A percentile compares a stretch with the other conserved stretches of the same genome.
These are phyloP conservation scores for Bimastos eiseni DNA, from an alignment of 2,888 invertebrate genomes.

Conservation along the genomic window DNA sequence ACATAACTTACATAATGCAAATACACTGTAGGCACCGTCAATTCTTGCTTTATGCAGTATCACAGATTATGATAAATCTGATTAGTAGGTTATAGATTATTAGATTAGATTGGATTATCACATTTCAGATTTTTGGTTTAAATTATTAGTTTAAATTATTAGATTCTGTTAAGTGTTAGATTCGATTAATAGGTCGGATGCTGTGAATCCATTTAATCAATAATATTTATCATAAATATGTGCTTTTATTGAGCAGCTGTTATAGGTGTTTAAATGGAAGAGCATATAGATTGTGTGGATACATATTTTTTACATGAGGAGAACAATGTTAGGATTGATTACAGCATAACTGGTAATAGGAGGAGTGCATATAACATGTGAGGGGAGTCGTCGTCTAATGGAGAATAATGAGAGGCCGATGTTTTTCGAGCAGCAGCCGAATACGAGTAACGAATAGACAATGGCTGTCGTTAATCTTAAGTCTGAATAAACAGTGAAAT, in stretches of 20 bases:
- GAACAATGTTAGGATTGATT: background rate
- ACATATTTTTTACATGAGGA: background rate
- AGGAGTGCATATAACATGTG: background rate
- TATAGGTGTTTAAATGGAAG: background rate
- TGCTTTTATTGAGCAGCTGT: background rate
- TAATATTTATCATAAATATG: background rate
- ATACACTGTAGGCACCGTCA: too few species aligned
- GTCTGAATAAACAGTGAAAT: conserved; percentile 6
- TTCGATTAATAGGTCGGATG: too few species aligned
- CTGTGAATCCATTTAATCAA: too few species aligned
- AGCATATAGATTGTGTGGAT: background rate
- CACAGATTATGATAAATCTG: too few species aligned
- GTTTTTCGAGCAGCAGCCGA: background rate
- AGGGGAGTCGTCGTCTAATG: background rate
- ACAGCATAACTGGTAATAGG: conserved; percentile 13
- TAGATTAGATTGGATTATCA: too few species aligned
- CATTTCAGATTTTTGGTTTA: too few species aligned
- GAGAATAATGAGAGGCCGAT: background rate
- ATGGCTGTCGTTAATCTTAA: background rate
- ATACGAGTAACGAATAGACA: conserved; percentile 9
- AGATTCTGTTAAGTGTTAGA: too few species aligned
- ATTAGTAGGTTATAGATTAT: too few species aligned
- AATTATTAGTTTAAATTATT: too few species aligned
- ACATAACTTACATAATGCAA: too few species aligned
- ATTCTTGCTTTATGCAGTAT: too few species aligned